Percentiles rank a stretch among this genome's conserved stretches.
phyloP scores from a whole-genome alignment of 2,888 invertebrate species.

The Chloroclystis v-ata region DNA sequence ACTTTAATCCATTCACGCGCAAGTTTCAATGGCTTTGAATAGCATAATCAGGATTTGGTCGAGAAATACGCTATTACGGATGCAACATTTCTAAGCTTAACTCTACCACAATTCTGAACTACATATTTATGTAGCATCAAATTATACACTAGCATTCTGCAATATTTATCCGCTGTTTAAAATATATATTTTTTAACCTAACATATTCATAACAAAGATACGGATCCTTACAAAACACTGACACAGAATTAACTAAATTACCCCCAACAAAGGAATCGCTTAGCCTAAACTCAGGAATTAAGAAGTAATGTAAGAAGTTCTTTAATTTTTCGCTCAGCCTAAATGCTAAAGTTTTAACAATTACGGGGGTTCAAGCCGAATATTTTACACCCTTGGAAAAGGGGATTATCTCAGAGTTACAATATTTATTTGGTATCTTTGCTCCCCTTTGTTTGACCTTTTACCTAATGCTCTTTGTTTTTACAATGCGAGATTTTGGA shows the following conservation, averaged over 20 bases:
- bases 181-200: too few species aligned
- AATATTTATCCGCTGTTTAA: too few species aligned
- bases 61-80: too few species aligned
- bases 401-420: constrained; percentile 1
- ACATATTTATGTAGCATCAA: too few species aligned
- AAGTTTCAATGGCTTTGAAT: constrained; percentile 14
- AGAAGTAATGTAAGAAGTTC: not conserved
- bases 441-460: not conserved
- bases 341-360: constrained; percentile 6
- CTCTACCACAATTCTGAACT: too few species aligned
- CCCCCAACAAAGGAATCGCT: not conserved
- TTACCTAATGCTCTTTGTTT: too few species aligned
- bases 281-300: not conserved
- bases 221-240: not conserved
- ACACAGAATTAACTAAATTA: not conserved
- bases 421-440: constrained; percentile 1
- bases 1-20: constrained; percentile 20
- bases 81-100: too few species aligned
- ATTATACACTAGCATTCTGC: too few species aligned
- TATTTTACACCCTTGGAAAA: not conserved
- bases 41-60: too few species aligned
- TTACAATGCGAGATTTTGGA: too few species aligned
- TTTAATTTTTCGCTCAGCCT: constrained; percentile 5
- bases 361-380: constrained; percentile 3
- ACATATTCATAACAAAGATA: too few species aligned